These are phyloP conservation scores for Psittacula echo DNA, from an alignment of 2,797 vertebrate species.

Conservation along the genomic window DNA sequence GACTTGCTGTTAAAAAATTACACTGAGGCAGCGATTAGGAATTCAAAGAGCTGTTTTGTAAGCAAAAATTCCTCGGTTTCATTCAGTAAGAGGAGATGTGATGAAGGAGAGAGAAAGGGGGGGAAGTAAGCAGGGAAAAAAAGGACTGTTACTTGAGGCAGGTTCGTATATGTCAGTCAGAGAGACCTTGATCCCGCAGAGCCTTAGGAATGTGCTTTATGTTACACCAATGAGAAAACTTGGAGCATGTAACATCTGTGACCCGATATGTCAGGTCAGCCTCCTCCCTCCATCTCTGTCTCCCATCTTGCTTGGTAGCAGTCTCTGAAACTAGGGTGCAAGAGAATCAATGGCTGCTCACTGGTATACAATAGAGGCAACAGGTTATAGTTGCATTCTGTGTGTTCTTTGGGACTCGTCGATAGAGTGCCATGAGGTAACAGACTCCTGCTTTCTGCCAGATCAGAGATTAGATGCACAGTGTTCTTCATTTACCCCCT, in stretches of 20 bases:
- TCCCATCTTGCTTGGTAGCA: neutral
- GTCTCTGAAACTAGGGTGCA: neutral
- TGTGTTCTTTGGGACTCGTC: neutral
- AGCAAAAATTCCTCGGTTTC: neutral
- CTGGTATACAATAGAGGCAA: neutral
- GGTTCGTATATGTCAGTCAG: neutral
- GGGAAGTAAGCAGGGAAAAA: neutral
- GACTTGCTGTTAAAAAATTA: conserved; percentile 30
- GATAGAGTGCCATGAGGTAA: neutral
- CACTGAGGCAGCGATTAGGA: conserved; percentile 35
- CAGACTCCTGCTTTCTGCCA: neutral
- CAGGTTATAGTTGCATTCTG: neutral
- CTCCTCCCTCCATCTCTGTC: neutral
- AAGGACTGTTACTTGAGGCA: neutral
- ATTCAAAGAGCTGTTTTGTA: conserved; percentile 50
- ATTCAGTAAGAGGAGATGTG: conserved; percentile 1
- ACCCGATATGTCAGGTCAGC: neutral
- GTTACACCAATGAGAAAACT: neutral
- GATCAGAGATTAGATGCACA: neutral
- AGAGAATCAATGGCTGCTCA: neutral
- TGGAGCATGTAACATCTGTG: neutral
- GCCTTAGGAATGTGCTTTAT: neutral
- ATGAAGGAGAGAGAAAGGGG: neutral
- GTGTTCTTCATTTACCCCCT: neutral
- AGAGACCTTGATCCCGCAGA: neutral